A percentile compares a stretch with the other conserved stretches of the same genome.
Conservation (phyloP, 2,888 invertebrate species). For the Rugalucina vietnamica region DNA sequence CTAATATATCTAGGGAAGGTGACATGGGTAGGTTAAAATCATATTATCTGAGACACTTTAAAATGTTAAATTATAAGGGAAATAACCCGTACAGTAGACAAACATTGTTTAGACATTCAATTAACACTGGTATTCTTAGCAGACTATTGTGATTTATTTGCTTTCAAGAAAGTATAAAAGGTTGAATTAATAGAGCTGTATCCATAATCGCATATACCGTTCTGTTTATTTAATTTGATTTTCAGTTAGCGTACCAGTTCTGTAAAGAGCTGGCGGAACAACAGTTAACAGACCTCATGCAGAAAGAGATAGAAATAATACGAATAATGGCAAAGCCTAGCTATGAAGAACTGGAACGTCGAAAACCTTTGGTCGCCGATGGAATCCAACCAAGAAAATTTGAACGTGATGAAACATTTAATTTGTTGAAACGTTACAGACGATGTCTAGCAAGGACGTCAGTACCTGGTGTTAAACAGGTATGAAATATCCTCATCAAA, state of each 20-base stretch:
- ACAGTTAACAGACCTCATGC: constrained; percentile 52
- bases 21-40: constrained; percentile 44
- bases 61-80: too few species aligned
- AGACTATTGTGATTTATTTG: too few species aligned
- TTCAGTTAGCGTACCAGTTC: constrained; percentile 53
- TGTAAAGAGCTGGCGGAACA: constrained; percentile 47
- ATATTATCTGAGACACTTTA: too few species aligned
- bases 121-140: too few species aligned
- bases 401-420: constrained; percentile 54
- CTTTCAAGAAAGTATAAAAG: too few species aligned
- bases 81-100: too few species aligned
- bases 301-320: constrained; percentile 50
- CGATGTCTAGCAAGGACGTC: constrained; percentile 52
- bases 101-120: too few species aligned
- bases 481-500: too few species aligned
- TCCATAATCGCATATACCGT: neutral
- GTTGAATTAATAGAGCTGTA: too few species aligned
- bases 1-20: constrained; percentile 57
- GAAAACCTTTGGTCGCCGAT: constrained; percentile 51
- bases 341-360: constrained; percentile 45
- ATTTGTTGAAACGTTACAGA: constrained; percentile 44
- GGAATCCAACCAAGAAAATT: constrained; percentile 53
- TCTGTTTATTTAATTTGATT: neutral
- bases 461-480: constrained; percentile 51
- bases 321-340: constrained; percentile 53